Evolutionary conservation across 2,797 vertebrate genomes (phyloP).

Genomic region (Urophycis tenuis): DNA sequence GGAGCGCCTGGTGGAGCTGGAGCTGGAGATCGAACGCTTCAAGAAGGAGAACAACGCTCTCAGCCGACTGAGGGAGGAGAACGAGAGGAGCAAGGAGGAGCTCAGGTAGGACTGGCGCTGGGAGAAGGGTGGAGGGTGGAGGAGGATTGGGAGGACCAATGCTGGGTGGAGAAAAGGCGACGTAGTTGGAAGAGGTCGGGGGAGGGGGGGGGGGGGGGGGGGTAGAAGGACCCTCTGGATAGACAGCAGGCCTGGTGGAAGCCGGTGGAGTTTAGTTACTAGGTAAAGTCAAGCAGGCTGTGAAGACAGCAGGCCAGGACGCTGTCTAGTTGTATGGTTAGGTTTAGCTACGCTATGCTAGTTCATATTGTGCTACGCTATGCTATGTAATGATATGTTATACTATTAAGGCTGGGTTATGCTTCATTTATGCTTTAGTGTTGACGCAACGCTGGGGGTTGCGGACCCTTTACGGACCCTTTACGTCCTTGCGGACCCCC

Average conservation of each 20-base stretch:
- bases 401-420: not conserved
- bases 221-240: not conserved
- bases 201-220: not conserved
- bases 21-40: constrained; percentile 89
- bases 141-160: not conserved
- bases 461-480: too few species aligned
- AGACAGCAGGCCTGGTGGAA: not conserved
- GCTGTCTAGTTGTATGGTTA: not conserved
- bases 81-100: constrained; percentile 70
- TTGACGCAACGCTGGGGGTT: too few species aligned
- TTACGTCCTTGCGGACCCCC: too few species aligned
- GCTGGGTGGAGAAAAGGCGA: too few species aligned
- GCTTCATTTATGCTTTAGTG: too few species aligned
- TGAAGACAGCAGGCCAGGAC: not conserved
- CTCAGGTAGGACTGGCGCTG: constrained; percentile 70
- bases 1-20: constrained; percentile 81
- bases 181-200: not conserved
- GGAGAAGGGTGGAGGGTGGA: not conserved
- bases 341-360: too few species aligned
- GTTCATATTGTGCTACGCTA: not conserved
- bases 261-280: not conserved
- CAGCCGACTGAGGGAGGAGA: constrained; percentile 78
- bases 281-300: not conserved
- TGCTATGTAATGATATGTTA: not conserved
- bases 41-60: constrained; percentile 82